Base-by-base conservation (phyloP, 2,797 vertebrate genomes). In the Pygocentrus nattereri region DNA sequence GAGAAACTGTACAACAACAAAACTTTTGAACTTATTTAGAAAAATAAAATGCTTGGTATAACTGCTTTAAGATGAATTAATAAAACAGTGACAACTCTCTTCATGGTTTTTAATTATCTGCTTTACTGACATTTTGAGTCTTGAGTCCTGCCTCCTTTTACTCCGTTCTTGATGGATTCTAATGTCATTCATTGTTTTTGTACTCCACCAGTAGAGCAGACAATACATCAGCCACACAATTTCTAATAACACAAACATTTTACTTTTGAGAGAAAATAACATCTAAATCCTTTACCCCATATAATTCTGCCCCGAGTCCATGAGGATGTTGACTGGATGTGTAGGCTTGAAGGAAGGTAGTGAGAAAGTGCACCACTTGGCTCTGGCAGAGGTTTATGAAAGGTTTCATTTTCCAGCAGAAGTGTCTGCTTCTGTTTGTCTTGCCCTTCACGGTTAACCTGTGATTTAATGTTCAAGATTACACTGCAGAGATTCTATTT, bases 31-130 rank as follows among this genome's bases (percentile, higher is more conserved):
- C 88, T 91, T 87, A 82, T 74, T 41, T 71, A 27, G 21, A 38
- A 56, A 72, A 65, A 81, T 80, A 75, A 79, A 85, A 90, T 90
- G 92, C 92, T 93, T 94, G 90, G 87, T 92, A 91, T 92, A 92
- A 92, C 78, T 88, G 90, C 88, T 88, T 93, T 90, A 93, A 91
- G 92, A 88, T 90, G 86, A 91, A 93, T 91, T 86, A 92, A 91
- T 83, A 92, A 89, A 84, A 21, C 75, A 87, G 76, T 69, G 12
- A 50, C 23, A 84, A 74, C 59, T 30, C 11, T 15, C 30, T 58
- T 77, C 61, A 44, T 50, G 38, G 7, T 27, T 27, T 58, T 82
- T 79, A 52, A 34, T 78, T 78, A 58, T 49, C 16, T 74, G 1
- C 23, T 10, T 44, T 15, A 12, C 27, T 67, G 49, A 25, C 13